Percentiles rank a stretch among this genome's conserved stretches.
Conservation (phyloP, 2,113 vertebrate species). For the Halichoerus grypus region DNA sequence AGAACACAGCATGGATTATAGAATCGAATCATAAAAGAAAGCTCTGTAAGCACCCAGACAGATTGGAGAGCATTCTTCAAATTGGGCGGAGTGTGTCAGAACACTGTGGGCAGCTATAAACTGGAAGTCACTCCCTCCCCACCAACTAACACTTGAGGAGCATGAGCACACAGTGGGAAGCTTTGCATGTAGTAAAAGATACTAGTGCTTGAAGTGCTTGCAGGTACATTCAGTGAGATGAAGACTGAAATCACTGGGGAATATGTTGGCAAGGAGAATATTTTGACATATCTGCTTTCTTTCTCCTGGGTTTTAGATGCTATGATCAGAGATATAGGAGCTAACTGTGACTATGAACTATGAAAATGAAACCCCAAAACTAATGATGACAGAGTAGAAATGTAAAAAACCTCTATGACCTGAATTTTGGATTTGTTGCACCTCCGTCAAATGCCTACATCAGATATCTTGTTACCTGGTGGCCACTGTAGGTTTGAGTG, state of each 20-base stretch:
- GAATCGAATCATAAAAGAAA: background rate
- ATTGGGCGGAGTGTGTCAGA: too few species aligned
- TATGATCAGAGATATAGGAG: background rate
- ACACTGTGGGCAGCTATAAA: background rate
- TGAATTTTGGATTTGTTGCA: background rate
- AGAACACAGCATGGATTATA: background rate
- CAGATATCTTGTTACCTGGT: background rate
- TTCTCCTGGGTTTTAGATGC: background rate
- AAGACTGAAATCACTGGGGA: background rate
- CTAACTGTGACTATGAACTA: background rate
- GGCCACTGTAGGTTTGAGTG: background rate
- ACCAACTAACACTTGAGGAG: background rate
- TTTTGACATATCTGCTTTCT: background rate
- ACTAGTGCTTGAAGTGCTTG: background rate
- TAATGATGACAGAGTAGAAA: background rate
- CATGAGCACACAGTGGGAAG: background rate
- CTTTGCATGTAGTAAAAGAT: background rate
- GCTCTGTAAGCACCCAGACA: background rate
- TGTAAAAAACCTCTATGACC: background rate
- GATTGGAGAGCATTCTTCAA: background rate
- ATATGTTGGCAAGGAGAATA: background rate
- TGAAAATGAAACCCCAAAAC: background rate
- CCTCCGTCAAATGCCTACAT: background rate
- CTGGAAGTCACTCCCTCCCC: background rate
- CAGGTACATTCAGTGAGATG: background rate